phyloP scores from a whole-genome alignment of 2,888 invertebrate genomes.

The Noctua fimbriata region DNA sequence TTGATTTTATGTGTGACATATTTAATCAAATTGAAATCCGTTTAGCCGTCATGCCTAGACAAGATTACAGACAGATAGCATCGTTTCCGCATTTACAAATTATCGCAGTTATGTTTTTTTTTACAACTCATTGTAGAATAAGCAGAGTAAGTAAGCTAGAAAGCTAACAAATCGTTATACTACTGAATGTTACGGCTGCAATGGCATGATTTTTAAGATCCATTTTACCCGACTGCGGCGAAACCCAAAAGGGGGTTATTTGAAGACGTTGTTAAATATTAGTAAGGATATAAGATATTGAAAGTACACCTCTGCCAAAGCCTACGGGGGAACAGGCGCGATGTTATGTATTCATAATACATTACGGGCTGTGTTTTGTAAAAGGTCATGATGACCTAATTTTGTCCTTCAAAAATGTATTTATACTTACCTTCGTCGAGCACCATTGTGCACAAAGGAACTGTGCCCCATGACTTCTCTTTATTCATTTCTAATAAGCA shows the following conservation, averaged over 20 bases:
- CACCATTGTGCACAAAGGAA: conserved; percentile 3
- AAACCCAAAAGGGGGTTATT: background rate
- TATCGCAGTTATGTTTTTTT: too few species aligned
- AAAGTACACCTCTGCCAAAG: background rate
- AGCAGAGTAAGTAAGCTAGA: too few species aligned
- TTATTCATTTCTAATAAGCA: conserved; percentile 34
- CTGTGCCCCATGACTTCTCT: conserved; percentile 2
- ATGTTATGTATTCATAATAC: background rate
- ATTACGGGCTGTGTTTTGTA: background rate
- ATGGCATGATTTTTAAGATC: too few species aligned
- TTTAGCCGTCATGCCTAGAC: too few species aligned
- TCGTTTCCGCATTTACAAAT: too few species aligned
- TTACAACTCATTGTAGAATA: too few species aligned
- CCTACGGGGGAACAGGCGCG: background rate
- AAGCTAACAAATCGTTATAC: too few species aligned
- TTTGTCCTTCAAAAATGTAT: conserved; percentile 16
- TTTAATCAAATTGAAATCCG: too few species aligned
- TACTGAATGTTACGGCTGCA: too few species aligned
- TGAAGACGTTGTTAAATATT: background rate
- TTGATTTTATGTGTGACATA: background rate
- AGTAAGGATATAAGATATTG: background rate
- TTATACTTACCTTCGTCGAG: conserved; percentile 16
- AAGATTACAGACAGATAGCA: too few species aligned
- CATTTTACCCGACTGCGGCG: background rate
- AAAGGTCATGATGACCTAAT: background rate